Evolutionary conservation across 2,888 invertebrate species (phyloP).

Genomic region (Campoplex nolae): DNA sequence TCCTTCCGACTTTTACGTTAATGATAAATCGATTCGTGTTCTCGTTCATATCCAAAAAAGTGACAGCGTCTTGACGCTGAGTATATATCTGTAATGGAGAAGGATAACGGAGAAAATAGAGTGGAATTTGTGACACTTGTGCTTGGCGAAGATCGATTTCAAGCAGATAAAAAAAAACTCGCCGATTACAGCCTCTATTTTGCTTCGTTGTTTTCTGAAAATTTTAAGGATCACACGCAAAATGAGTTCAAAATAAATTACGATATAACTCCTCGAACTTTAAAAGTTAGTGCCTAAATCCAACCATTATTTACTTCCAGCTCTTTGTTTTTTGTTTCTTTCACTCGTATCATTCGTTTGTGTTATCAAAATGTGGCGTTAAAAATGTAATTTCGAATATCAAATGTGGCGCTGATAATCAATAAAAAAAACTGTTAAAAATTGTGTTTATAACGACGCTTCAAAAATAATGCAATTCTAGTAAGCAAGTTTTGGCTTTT

Average conservation of each 20-base stretch:
- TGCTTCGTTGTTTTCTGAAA: constrained; percentile 75
- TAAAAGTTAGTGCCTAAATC: constrained; percentile 72
- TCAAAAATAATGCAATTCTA: too few species aligned
- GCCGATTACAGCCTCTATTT: constrained; percentile 76
- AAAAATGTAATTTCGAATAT: not conserved
- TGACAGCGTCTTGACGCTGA: too few species aligned
- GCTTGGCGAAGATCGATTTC: constrained; percentile 68
- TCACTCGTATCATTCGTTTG: not conserved
- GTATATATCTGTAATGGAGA: constrained; percentile 38
- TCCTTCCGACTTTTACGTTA: not conserved
- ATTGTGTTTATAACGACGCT: not conserved
- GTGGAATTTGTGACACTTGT: constrained; percentile 69
- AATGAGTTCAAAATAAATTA: constrained; percentile 77
- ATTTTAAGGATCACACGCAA: constrained; percentile 75
- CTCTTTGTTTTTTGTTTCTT: constrained; percentile 18
- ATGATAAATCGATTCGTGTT: not conserved
- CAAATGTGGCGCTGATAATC: not conserved
- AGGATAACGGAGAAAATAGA: constrained; percentile 17
- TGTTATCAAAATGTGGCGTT: not conserved
- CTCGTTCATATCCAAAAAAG: not conserved
- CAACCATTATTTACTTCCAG: not conserved
- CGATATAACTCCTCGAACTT: constrained; percentile 71
- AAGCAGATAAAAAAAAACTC: constrained; percentile 74
- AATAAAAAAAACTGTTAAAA: not conserved
- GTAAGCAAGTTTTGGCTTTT: not conserved